Conservation (phyloP, 35 echinoderm and acorn worm genomes). For the Ptychodera flava region DNA sequence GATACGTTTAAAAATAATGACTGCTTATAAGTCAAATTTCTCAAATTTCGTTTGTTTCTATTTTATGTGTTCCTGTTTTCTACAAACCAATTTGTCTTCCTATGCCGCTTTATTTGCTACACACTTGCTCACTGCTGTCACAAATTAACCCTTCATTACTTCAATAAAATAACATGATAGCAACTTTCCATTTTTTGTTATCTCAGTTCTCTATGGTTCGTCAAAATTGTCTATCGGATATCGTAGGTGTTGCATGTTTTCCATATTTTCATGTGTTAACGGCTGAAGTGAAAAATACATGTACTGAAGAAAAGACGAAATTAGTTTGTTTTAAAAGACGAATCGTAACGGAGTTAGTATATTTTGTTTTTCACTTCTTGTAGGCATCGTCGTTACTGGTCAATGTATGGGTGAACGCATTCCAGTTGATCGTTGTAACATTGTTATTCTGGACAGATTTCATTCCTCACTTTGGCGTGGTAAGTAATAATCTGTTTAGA, state of each 20-base stretch:
- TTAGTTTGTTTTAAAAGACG: background rate
- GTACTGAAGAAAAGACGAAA: background rate
- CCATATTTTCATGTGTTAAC: background rate
- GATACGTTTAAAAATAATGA: too few species aligned
- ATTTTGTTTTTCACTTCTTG: background rate
- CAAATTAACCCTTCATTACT: too few species aligned
- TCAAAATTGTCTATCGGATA: background rate
- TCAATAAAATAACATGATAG: too few species aligned
- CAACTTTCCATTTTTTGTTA: too few species aligned
- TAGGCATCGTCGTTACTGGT: slow-evolving; percentile 88
- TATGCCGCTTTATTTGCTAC: too few species aligned
- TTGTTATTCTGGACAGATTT: slow-evolving; percentile 92
- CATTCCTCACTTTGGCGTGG: slow-evolving; percentile 70
- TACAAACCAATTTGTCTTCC: slow-evolving; percentile 5
- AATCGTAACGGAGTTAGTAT: background rate
- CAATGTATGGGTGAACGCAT: slow-evolving; percentile 64
- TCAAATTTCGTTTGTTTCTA: too few species aligned
- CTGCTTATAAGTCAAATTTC: too few species aligned
- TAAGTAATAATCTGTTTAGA: too few species aligned
- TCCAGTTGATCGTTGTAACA: slow-evolving; percentile 48
- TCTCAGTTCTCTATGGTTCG: background rate
- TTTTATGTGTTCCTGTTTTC: background rate
- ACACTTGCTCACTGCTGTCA: background rate
- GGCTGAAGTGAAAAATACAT: too few species aligned
- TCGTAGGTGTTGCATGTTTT: background rate